phyloP scores from a whole-genome alignment of 92 coral and sea anemone genomes.

The Heliopora coerulea region DNA sequence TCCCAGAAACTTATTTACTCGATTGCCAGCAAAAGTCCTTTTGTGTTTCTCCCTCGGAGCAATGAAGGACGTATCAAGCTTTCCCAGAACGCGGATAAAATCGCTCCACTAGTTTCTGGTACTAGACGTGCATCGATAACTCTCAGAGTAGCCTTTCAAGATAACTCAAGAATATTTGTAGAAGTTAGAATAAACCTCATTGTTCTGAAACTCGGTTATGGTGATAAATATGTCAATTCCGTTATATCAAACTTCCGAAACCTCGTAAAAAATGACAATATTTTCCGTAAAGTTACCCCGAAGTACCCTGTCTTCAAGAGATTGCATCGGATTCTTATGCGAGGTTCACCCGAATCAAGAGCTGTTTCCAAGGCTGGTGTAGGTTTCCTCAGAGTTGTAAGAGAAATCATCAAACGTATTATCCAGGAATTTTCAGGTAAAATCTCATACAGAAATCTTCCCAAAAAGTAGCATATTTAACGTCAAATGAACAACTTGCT shows the following conservation, averaged over 20 bases:
- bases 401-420: not conserved
- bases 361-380: not conserved
- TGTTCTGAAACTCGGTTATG: not conserved
- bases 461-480: not conserved
- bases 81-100: not conserved
- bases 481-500: not conserved
- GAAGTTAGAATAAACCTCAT: not conserved
- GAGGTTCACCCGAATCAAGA: not conserved
- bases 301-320: not conserved
- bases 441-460: not conserved
- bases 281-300: not conserved
- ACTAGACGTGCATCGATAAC: not conserved
- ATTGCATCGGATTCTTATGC: constrained; percentile 1
- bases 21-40: not conserved
- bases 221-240: too few relatives aligned
- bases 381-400: not conserved
- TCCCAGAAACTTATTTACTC: not conserved
- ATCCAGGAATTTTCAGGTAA: not conserved
- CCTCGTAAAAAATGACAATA: not conserved
- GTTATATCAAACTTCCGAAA: not conserved
- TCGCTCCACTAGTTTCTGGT: too few relatives aligned
- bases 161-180: not conserved
- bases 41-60: not conserved
- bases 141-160: not conserved
- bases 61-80: not conserved